phyloP scores from a whole-genome alignment of 2,888 invertebrate genomes.

The Meandrusa payeni region DNA sequence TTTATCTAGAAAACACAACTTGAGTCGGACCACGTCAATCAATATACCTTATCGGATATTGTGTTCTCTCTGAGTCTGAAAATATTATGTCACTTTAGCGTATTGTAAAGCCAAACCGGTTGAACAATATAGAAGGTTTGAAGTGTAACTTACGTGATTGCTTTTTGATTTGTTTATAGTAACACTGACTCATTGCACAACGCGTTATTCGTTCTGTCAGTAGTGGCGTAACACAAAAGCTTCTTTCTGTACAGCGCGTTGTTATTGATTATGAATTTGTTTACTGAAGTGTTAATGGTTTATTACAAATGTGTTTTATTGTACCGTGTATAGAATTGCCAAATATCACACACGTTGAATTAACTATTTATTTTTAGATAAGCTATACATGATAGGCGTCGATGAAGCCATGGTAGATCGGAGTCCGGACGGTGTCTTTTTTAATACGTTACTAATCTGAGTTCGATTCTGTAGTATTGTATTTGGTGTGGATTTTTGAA shows the following conservation, averaged over 20 bases:
- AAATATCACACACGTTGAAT: too few species aligned
- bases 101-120: slow-evolving; percentile 14
- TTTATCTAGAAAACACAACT: slow-evolving; percentile 17
- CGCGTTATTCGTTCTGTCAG: slow-evolving; percentile 18
- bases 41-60: slow-evolving; percentile 20
- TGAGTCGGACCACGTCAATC: slow-evolving; percentile 17
- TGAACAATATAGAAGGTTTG: slow-evolving; percentile 27
- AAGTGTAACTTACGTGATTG: slow-evolving; percentile 27
- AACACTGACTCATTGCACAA: slow-evolving; percentile 31
- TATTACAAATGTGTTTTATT: slow-evolving; percentile 1
- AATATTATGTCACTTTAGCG: slow-evolving; percentile 20
- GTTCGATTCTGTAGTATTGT: too few species aligned
- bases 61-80: slow-evolving; percentile 17
- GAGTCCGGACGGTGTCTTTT: too few species aligned
- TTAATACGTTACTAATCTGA: too few species aligned
- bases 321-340: background rate
- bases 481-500: too few species aligned
- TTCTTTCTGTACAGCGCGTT: slow-evolving; percentile 26
- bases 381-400: too few species aligned
- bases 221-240: slow-evolving; percentile 18
- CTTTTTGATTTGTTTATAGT: slow-evolving; percentile 34
- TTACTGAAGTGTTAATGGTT: slow-evolving; percentile 33
- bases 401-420: too few species aligned
- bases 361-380: too few species aligned
- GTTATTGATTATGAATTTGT: slow-evolving; percentile 12